Conservation (phyloP, 2,888 invertebrate species). For the Geotrupes spiniger region DNA sequence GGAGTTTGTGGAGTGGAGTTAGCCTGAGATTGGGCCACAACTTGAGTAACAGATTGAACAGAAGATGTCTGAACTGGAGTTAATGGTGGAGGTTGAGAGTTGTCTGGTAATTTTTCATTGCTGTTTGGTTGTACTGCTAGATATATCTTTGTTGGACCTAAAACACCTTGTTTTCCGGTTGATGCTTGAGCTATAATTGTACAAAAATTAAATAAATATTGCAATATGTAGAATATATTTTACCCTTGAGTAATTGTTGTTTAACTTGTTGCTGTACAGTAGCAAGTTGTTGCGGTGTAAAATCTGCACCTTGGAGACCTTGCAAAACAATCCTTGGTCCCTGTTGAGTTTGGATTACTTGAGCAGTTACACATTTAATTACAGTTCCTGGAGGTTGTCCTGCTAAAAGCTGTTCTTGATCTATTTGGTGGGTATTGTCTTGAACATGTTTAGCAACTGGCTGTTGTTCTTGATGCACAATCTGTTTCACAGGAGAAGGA, state of each 20-base stretch:
- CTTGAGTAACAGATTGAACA: conserved; percentile 8
- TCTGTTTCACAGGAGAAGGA: conserved; percentile 20
- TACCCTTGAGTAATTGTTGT: conserved; percentile 83
- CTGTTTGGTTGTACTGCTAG: conserved; percentile 77
- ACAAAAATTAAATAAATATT: conserved; percentile 13
- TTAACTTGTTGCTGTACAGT: conserved; percentile 87
- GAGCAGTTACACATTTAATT: conserved; percentile 83
- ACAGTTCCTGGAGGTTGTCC: conserved; percentile 84
- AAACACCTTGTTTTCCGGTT: conserved; percentile 78
- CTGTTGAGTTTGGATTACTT: conserved; percentile 80
- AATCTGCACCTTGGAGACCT: conserved; percentile 78
- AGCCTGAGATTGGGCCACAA: conserved; percentile 15
- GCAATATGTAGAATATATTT: conserved; percentile 19
- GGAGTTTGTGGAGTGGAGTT: conserved; percentile 9
- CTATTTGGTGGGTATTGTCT: conserved; percentile 29
- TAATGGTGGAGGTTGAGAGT: conserved; percentile 53
- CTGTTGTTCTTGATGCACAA: conserved; percentile 25
- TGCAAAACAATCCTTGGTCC: conserved; percentile 85
- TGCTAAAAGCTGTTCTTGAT: conserved; percentile 63
- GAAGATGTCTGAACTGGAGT: conserved; percentile 50
- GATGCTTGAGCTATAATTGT: conserved; percentile 73
- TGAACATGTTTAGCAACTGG: conserved; percentile 26
- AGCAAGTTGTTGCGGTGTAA: conserved; percentile 77
- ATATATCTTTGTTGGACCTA: conserved; percentile 84
- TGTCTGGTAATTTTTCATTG: conserved; percentile 33